A percentile compares a stretch with the other conserved stretches of the same genome.
These are phyloP conservation scores for Troides helena DNA, from an alignment of 2,888 invertebrate species.

Conservation along the genomic window DNA sequence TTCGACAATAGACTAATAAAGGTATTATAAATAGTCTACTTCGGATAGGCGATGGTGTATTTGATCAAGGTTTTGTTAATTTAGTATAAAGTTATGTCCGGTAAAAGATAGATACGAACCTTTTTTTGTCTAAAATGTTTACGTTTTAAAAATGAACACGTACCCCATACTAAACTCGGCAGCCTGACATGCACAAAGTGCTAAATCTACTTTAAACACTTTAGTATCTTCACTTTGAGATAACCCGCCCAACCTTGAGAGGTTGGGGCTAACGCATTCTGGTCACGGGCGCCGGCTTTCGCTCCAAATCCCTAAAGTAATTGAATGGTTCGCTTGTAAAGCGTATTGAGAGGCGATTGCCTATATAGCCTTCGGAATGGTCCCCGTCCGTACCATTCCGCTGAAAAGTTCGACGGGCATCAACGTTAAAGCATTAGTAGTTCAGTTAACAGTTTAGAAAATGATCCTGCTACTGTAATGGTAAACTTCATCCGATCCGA, in stretches of 20 bases:
- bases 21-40: too few relatives aligned
- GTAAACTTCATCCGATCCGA: conserved; percentile 20
- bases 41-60: too few relatives aligned
- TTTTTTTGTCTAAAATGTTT: too few relatives aligned
- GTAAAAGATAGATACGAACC: too few relatives aligned
- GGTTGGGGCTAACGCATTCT: conserved; percentile 31
- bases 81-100: too few relatives aligned
- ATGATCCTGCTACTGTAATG: conserved; percentile 14
- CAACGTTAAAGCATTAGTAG: conserved; percentile 27
- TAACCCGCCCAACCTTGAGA: conserved; percentile 25
- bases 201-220: conserved; percentile 16
- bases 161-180: too few relatives aligned
- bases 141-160: too few relatives aligned
- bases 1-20: too few relatives aligned
- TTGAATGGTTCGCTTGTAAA: conserved; percentile 42
- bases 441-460: conserved; percentile 30
- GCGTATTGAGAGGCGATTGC: conserved; percentile 40
- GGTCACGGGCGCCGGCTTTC: conserved; percentile 33
- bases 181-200: not conserved
- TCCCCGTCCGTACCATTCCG: conserved; percentile 34
- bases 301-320: conserved; percentile 34
- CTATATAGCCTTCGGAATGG: conserved; percentile 16
- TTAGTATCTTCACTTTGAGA: conserved; percentile 17
- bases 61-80: too few relatives aligned
- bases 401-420: conserved; percentile 24